phyloP scores from a whole-genome alignment of 2,113 vertebrate species.

The Leptocoma aspasia region DNA sequence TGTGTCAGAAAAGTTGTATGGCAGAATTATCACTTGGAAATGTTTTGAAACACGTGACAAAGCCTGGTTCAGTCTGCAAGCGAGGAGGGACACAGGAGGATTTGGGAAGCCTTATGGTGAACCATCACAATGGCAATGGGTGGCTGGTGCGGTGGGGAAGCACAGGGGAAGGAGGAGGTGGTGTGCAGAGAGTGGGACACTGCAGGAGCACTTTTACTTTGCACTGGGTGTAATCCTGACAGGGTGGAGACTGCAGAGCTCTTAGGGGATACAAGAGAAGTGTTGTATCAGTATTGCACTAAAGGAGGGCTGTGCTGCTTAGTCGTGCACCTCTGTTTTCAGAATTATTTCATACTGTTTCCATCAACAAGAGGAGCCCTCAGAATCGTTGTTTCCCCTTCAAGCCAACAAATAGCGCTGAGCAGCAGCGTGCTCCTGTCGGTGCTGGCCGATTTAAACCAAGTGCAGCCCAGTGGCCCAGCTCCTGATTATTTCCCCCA shows the following conservation, averaged over 20 bases:
- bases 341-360: not conserved
- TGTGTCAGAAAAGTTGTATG: not conserved
- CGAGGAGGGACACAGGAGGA: rapidly evolving
- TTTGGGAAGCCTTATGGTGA: not conserved
- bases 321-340: not conserved
- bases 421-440: not conserved
- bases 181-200: not conserved
- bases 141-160: not conserved
- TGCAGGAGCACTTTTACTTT: not conserved
- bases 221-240: not conserved
- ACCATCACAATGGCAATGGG: not conserved
- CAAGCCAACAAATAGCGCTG: not conserved
- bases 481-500: not conserved
- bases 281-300: too few relatives aligned
- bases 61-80: not conserved
- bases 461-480: not conserved
- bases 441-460: not conserved
- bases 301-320: not conserved
- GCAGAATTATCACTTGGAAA: not conserved
- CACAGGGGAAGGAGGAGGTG: not conserved
- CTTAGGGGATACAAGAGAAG: not conserved
- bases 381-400: not conserved
- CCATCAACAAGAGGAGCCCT: not conserved
- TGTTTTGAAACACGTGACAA: rapidly evolving
- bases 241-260: not conserved